Conservation (phyloP, 2,888 invertebrate species). For the Cheilosia grossa region DNA sequence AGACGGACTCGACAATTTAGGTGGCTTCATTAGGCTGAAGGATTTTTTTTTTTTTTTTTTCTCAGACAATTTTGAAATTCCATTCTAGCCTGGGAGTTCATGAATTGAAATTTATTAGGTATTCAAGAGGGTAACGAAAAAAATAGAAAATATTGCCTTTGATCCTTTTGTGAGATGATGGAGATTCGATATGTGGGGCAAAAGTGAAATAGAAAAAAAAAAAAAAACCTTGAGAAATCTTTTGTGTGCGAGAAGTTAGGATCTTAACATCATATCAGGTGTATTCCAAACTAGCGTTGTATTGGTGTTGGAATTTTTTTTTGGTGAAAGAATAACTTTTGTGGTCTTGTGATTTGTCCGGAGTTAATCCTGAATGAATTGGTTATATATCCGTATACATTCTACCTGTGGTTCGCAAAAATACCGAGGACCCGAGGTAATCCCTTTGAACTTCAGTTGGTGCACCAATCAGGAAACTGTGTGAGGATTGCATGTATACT, state of each 20-base stretch:
- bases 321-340: slow-evolving; percentile 17
- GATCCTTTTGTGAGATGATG: slow-evolving; percentile 19
- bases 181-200: slow-evolving; percentile 13
- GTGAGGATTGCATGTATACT: too few relatives aligned
- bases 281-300: neutral
- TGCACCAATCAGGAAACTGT: too few relatives aligned
- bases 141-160: slow-evolving; percentile 4
- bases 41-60: slow-evolving; percentile 7
- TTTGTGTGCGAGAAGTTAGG: slow-evolving; percentile 5
- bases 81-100: slow-evolving; percentile 2
- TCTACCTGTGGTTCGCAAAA: too few relatives aligned
- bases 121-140: slow-evolving; percentile 1
- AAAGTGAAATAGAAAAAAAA: neutral
- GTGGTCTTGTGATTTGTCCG: slow-evolving; percentile 3
- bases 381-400: too few relatives aligned
- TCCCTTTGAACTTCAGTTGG: too few relatives aligned
- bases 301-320: neutral
- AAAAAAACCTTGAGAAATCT: neutral
- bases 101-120: slow-evolving; percentile 35
- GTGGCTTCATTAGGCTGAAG: slow-evolving; percentile 24
- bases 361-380: slow-evolving; percentile 1
- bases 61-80: slow-evolving; percentile 13
- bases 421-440: too few relatives aligned
- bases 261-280: slow-evolving; percentile 15
- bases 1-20: neutral